Conservation (phyloP, 2,888 invertebrate species). For the Gnatocerus cornutus region DNA sequence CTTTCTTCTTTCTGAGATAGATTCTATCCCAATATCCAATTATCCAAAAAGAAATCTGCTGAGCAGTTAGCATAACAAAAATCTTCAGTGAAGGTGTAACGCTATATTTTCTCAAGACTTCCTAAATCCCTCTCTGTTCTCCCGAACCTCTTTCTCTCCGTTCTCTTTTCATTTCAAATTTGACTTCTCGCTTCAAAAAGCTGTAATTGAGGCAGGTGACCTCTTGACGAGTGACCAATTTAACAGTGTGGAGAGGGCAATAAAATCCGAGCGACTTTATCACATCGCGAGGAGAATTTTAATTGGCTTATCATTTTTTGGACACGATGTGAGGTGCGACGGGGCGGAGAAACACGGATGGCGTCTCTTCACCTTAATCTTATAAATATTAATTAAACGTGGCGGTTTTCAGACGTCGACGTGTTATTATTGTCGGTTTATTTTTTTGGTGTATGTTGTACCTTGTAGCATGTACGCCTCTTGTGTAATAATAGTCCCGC, state of each 20-base stretch:
- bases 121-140: too few relatives aligned
- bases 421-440: constrained; percentile 26
- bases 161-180: background rate
- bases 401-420: constrained; percentile 11
- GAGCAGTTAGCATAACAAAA: too few relatives aligned
- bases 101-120: too few relatives aligned
- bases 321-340: constrained; percentile 12
- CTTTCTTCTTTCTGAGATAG: too few relatives aligned
- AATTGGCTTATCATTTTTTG: constrained; percentile 44
- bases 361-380: constrained; percentile 14
- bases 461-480: background rate
- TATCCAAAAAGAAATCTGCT: too few relatives aligned
- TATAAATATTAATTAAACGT: constrained; percentile 38
- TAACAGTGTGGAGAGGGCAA: constrained; percentile 17
- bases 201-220: constrained; percentile 34
- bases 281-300: constrained; percentile 38
- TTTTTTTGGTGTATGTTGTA: background rate
- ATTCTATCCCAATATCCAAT: too few relatives aligned
- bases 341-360: constrained; percentile 16
- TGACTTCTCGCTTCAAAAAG: constrained; percentile 1
- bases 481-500: background rate
- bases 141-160: too few relatives aligned
- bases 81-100: too few relatives aligned
- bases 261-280: constrained; percentile 38
- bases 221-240: constrained; percentile 38